Percentiles rank a stretch among this genome's conserved stretches.
These are phyloP conservation scores for Cydia splendana DNA, from an alignment of 1,140 invertebrate genomes.

Conservation along the genomic window DNA sequence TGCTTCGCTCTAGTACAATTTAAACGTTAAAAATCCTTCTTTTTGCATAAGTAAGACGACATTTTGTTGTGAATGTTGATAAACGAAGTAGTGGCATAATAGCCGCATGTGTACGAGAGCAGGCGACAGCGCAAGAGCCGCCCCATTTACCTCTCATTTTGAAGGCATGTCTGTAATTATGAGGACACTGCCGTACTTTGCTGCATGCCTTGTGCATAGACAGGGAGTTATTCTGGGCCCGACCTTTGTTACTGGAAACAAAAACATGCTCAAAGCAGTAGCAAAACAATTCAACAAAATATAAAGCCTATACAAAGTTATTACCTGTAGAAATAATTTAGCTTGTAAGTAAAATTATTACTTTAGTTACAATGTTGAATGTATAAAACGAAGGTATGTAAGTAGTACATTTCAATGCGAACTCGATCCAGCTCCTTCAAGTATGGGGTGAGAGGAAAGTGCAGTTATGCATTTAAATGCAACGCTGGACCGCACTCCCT, in stretches of 20 bases:
- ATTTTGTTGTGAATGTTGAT: constrained; percentile 21
- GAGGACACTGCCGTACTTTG: constrained; percentile 49
- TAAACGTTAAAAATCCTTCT: constrained; percentile 10
- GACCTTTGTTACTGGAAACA: constrained; percentile 1
- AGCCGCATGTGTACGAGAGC: constrained; percentile 11
- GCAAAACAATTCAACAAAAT: background rate
- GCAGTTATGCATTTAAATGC: constrained; percentile 19
- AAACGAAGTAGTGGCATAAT: constrained; percentile 20
- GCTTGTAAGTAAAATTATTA: too few species aligned
- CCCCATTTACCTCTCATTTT: constrained; percentile 60
- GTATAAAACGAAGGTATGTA: background rate
- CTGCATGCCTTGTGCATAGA: constrained; percentile 33
- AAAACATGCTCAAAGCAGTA: background rate
- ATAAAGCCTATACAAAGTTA: too few species aligned
- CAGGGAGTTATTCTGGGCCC: constrained; percentile 16
- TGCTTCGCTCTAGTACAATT: background rate
- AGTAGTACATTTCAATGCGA: constrained; percentile 5
- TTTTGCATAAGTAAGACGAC: constrained; percentile 27
- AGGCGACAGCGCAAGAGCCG: constrained; percentile 38
- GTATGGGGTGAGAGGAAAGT: constrained; percentile 16
- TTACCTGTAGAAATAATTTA: too few species aligned
- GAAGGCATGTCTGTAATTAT: constrained; percentile 56
- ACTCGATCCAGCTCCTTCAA: constrained; percentile 10
- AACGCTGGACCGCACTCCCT: background rate
- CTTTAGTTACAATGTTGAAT: background rate